Percentiles rank a stretch among this genome's conserved stretches.
phyloP scores from a whole-genome alignment of 2,888 invertebrate genomes.

The Agonum fuliginosum region DNA sequence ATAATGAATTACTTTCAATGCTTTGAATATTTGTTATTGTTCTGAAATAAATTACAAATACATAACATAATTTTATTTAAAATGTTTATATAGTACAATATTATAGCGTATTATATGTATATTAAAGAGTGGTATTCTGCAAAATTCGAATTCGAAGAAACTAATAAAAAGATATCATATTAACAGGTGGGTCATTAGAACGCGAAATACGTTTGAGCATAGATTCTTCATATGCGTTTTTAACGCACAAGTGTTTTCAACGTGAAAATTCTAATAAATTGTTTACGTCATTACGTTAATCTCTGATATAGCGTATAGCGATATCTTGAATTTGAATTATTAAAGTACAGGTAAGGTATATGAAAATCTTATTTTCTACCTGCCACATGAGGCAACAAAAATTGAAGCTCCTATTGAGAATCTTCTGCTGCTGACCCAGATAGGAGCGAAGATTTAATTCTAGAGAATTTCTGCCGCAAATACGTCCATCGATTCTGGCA shows the following conservation, averaged over 20 bases:
- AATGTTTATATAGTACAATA: too few relatives aligned
- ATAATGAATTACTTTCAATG: neutral
- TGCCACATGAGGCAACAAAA: conserved; percentile 2
- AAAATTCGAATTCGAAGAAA: too few relatives aligned
- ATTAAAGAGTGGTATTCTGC: too few relatives aligned
- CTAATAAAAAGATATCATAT: too few relatives aligned
- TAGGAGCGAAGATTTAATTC: neutral
- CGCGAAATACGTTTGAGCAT: too few relatives aligned
- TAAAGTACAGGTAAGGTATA: too few relatives aligned
- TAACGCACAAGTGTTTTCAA: too few relatives aligned
- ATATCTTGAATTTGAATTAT: neutral
- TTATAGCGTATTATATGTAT: too few relatives aligned
- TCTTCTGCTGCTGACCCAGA: conserved; percentile 1
- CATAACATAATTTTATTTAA: too few relatives aligned
- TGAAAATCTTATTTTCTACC: conserved; percentile 5
- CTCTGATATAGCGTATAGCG: neutral
- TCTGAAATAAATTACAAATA: neutral
- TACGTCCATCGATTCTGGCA: conserved; percentile 10
- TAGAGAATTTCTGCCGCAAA: neutral
- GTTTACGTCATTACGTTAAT: neutral
- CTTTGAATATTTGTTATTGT: neutral
- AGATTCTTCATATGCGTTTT: too few relatives aligned
- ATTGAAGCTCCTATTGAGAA: conserved; percentile 1
- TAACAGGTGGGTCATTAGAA: too few relatives aligned
- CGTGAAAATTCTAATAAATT: too few relatives aligned